Evolutionary conservation across 2,888 invertebrate genomes (phyloP).

Genomic region (Ophion costatus): DNA sequence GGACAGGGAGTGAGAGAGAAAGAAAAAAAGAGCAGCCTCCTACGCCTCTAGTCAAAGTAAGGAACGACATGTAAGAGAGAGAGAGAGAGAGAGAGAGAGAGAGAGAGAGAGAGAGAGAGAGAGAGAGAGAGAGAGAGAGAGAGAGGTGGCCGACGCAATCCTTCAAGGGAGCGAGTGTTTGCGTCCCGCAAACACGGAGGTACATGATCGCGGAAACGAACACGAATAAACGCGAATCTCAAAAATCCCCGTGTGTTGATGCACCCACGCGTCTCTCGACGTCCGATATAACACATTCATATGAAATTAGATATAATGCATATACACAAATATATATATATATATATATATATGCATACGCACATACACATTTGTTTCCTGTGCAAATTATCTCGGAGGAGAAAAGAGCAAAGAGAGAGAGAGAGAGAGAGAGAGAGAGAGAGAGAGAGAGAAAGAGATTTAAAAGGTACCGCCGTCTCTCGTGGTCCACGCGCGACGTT

Average conservation of each 20-base stretch:
- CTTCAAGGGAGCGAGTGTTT: constrained; percentile 53
- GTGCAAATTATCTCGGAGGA: constrained; percentile 30
- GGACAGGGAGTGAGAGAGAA: not conserved
- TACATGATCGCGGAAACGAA: constrained; percentile 26
- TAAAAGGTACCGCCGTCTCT: constrained; percentile 76
- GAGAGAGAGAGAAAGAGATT: constrained; percentile 56
- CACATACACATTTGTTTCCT: constrained; percentile 40
- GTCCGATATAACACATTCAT: constrained; percentile 25
- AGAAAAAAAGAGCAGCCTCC: constrained; percentile 10
- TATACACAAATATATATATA: constrained; percentile 9
- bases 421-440: constrained; percentile 21
- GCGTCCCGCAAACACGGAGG: constrained; percentile 36
- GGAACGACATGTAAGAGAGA: constrained; percentile 32
- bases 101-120: not conserved
- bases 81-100: not conserved
- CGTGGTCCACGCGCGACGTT: constrained; percentile 44
- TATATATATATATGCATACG: not conserved
- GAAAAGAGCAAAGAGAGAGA: constrained; percentile 21
- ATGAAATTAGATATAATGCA: constrained; percentile 6
- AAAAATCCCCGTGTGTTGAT: constrained; percentile 41
- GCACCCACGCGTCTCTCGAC: constrained; percentile 53
- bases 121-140: not conserved
- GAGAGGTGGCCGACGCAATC: not conserved
- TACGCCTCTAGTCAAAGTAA: constrained; percentile 46
- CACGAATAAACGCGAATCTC: constrained; percentile 41